Evolutionary conservation across 2,888 invertebrate species (phyloP).

Genomic region (Parelbella ahira): DNA sequence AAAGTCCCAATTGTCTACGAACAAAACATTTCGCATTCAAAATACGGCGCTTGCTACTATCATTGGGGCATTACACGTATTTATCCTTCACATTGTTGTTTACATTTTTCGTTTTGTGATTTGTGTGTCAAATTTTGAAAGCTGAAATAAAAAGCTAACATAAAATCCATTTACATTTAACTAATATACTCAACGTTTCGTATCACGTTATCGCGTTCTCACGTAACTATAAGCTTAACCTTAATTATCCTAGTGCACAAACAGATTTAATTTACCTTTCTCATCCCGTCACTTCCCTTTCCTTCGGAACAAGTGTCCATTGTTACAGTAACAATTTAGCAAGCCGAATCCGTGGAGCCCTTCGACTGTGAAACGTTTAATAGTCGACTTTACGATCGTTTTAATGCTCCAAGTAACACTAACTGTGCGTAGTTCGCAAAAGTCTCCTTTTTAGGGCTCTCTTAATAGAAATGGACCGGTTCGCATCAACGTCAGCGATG

Average conservation of each 20-base stretch:
- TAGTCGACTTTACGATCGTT: constrained; percentile 17
- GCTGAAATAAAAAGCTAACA: too few species aligned
- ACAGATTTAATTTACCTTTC: too few species aligned
- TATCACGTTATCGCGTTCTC: too few species aligned
- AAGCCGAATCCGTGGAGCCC: background rate
- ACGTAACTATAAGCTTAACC: too few species aligned
- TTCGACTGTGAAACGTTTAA: constrained; percentile 11
- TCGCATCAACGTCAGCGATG: constrained; percentile 1
- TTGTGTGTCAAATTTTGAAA: background rate
- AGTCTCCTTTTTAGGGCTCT: constrained; percentile 11
- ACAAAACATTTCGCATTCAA: constrained; percentile 11
- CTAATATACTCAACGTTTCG: too few species aligned
- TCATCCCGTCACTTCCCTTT: too few species aligned
- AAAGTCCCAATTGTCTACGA: constrained; percentile 8
- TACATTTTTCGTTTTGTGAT: too few species aligned
- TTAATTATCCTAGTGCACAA: too few species aligned
- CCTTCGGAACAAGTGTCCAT: too few species aligned
- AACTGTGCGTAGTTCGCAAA: constrained; percentile 16
- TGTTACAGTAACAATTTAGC: too few species aligned
- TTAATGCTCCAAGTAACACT: constrained; percentile 12
- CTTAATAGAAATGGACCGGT: constrained; percentile 18
- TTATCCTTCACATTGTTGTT: background rate
- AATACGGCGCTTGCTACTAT: constrained; percentile 4
- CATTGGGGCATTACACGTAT: background rate
- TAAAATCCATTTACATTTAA: too few species aligned